Conservation (phyloP, 2,888 invertebrate genomes). For the Zygogramma bicolorata region DNA sequence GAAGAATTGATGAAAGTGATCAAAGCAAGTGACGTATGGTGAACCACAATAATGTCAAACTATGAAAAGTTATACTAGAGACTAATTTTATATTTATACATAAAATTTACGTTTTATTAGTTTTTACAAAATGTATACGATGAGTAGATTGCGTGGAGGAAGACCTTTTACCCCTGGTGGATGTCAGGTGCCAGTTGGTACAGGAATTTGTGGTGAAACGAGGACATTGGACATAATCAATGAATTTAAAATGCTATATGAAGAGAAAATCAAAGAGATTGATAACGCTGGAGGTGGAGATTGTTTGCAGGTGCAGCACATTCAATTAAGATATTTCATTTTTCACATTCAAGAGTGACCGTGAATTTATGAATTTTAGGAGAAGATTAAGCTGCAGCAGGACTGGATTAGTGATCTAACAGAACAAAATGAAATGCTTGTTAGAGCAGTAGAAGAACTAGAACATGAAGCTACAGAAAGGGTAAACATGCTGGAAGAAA, state of each 20-base stretch:
- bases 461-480: conserved; percentile 75
- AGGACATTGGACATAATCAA: conserved; percentile 70
- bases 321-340: too few relatives aligned
- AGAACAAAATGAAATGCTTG: conserved; percentile 77
- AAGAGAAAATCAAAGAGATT: conserved; percentile 72
- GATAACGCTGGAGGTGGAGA: conserved; percentile 68
- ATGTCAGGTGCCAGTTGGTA: conserved; percentile 51
- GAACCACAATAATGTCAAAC: conserved; percentile 42
- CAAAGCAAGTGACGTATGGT: neutral
- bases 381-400: conserved; percentile 74
- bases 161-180: conserved; percentile 46
- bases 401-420: conserved; percentile 77
- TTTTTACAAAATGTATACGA: conserved; percentile 41
- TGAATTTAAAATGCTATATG: conserved; percentile 73
- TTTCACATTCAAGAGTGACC: neutral
- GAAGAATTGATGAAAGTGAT: too few relatives aligned
- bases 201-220: conserved; percentile 60
- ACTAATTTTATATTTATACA: conserved; percentile 35
- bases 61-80: conserved; percentile 42
- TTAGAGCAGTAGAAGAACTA: conserved; percentile 75
- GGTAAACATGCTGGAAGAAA: conserved; percentile 70
- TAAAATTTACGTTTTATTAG: conserved; percentile 47
- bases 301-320: conserved; percentile 60
- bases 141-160: conserved; percentile 28
- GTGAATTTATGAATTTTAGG: conserved; percentile 64